phyloP scores from a whole-genome alignment of 2,797 vertebrate species.

The Xenentodon cancila region DNA sequence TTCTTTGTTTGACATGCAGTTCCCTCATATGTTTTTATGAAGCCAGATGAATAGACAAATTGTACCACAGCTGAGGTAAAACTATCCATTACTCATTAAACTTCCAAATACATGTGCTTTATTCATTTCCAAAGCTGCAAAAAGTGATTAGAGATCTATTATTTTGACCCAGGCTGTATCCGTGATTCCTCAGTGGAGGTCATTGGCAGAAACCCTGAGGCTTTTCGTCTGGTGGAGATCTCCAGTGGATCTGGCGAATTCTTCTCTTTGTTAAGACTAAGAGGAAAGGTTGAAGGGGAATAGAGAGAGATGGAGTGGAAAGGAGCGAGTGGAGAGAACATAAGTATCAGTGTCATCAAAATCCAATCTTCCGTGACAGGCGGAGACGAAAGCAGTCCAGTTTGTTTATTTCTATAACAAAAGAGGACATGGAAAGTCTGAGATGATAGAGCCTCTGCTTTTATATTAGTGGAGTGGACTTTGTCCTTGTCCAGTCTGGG shows the following conservation, averaged over 20 bases:
- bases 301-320: constrained; percentile 3
- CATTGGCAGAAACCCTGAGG: no score
- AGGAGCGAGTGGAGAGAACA: constrained; percentile 19
- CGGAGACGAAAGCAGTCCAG: constrained; percentile 34
- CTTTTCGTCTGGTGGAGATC: background rate
- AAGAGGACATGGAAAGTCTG: constrained; percentile 57
- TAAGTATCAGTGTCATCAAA: constrained; percentile 66
- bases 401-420: constrained; percentile 65
- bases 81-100: constrained; percentile 14
- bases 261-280: constrained; percentile 1
- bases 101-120: constrained; percentile 27
- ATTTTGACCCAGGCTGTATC: background rate
- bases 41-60: constrained; percentile 50
- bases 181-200: background rate
- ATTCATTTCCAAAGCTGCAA: background rate
- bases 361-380: constrained; percentile 64
- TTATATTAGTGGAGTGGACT: background rate
- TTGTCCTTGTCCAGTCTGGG: background rate
- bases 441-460: constrained; percentile 20
- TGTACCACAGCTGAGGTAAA: constrained; percentile 43
- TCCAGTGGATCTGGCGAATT: background rate
- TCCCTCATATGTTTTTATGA: constrained; percentile 48
- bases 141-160: constrained; percentile 15
- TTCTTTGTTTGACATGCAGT: constrained; percentile 32
- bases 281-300: background rate